Evolutionary conservation across 2,797 vertebrate species (phyloP).

Genomic region (Myotis myotis): DNA sequence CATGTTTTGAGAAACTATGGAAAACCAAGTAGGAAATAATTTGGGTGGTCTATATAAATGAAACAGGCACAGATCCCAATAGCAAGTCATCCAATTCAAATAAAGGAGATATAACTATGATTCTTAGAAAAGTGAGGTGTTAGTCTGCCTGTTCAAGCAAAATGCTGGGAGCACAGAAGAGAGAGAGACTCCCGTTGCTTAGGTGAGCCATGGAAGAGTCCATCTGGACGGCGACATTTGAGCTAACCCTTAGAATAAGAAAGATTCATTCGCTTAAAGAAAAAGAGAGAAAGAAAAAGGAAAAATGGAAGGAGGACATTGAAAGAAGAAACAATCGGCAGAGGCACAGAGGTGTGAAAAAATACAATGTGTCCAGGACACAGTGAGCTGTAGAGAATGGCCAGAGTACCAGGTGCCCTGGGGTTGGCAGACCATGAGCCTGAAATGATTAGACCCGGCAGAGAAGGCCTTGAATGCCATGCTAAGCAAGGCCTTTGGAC

Average conservation of each 20-base stretch:
- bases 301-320: neutral
- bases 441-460: neutral
- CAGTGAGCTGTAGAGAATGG: neutral
- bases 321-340: neutral
- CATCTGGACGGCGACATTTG: neutral
- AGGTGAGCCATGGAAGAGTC: neutral
- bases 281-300: neutral
- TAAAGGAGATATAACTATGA: neutral
- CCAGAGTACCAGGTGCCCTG: neutral
- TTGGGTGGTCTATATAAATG: neutral
- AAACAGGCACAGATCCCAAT: neutral
- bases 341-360: neutral
- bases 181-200: neutral
- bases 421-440: neutral
- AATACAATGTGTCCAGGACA: neutral
- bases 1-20: neutral
- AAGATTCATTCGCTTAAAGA: neutral
- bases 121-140: neutral
- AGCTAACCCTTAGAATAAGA: neutral
- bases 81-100: neutral
- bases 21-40: neutral
- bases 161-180: neutral
- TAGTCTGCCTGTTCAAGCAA: neutral
- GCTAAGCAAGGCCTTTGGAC: conserved; percentile 25
- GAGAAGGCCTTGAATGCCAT: conserved; percentile 58